Percentiles rank a stretch among this genome's conserved stretches.
phyloP scores from a whole-genome alignment of 2,113 vertebrate genomes.

The Bos javanicus region DNA sequence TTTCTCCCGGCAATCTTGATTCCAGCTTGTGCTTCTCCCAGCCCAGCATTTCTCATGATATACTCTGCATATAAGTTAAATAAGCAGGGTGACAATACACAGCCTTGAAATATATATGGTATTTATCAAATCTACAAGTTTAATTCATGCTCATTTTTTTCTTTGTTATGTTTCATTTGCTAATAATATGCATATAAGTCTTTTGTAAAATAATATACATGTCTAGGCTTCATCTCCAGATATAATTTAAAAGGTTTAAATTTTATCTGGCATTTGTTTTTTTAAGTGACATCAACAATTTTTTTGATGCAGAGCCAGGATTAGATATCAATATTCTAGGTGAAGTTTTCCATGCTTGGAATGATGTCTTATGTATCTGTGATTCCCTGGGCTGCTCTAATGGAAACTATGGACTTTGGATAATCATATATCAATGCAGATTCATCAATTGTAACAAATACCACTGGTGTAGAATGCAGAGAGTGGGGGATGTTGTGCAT shows the following conservation, averaged over 20 bases:
- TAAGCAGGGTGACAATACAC: too few relatives aligned
- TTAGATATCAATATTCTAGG: not conserved
- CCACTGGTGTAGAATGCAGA: not conserved
- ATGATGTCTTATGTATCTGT: not conserved
- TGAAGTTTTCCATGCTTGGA: not conserved
- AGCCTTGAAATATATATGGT: not conserved
- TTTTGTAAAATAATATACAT: not conserved
- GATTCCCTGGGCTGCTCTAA: not conserved
- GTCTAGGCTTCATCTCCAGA: not conserved
- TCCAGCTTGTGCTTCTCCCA: too few relatives aligned
- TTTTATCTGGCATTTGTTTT: not conserved
- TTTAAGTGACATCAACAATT: not conserved
- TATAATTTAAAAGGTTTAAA: not conserved
- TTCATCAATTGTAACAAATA: not conserved
- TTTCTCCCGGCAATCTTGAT: too few relatives aligned
- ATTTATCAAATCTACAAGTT: not conserved
- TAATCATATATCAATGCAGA: not conserved
- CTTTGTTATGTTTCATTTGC: not conserved
- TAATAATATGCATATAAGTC: not conserved
- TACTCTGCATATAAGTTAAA: too few relatives aligned
- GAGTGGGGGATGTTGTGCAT: accelerated
- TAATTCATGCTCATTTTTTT: not conserved
- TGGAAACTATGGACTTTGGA: not conserved
- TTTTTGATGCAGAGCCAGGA: not conserved
- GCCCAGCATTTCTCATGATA: too few relatives aligned